These are phyloP conservation scores for Drosophila mayaguana DNA, from an alignment of 2,888 invertebrate genomes.

Conservation along the genomic window DNA sequence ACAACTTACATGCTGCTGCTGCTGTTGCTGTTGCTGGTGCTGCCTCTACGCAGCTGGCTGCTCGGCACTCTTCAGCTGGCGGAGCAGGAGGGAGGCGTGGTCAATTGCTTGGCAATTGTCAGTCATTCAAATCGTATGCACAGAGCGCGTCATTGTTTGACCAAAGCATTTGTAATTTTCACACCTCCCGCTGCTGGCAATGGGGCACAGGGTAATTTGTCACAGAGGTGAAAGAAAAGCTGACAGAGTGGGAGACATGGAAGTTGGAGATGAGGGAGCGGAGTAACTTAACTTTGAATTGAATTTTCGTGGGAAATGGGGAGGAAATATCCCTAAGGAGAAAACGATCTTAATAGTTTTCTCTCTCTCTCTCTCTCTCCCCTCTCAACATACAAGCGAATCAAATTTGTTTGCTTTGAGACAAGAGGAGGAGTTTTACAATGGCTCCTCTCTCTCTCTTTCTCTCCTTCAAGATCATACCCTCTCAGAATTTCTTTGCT, in stretches of 20 bases:
- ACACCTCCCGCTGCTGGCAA: conserved; percentile 10
- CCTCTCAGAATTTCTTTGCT: too few relatives aligned
- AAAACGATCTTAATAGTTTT: too few relatives aligned
- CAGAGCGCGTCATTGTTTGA: conserved; percentile 59
- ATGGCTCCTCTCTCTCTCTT: too few relatives aligned
- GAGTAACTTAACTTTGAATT: background rate
- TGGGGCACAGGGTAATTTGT: conserved; percentile 7
- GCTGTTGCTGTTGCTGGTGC: conserved; percentile 32
- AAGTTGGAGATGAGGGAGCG: background rate
- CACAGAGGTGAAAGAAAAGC: background rate
- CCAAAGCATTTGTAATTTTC: conserved; percentile 39
- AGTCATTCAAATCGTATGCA: conserved; percentile 52
- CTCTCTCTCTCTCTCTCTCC: too few relatives aligned
- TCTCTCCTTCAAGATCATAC: too few relatives aligned
- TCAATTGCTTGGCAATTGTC: conserved; percentile 50
- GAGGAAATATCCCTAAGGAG: background rate
- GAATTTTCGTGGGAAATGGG: too few relatives aligned
- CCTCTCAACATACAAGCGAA: too few relatives aligned
- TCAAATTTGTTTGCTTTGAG: too few relatives aligned
- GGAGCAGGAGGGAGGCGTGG: conserved; percentile 12
- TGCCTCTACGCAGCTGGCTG: conserved; percentile 22
- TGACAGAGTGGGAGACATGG: background rate
- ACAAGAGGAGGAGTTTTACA: too few relatives aligned
- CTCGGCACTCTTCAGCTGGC: conserved; percentile 21
- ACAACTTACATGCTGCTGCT: conserved; percentile 76